Evolutionary conservation across 2,113 vertebrate species (phyloP).

Genomic region (Ptilorrhoa leucosticta): DNA sequence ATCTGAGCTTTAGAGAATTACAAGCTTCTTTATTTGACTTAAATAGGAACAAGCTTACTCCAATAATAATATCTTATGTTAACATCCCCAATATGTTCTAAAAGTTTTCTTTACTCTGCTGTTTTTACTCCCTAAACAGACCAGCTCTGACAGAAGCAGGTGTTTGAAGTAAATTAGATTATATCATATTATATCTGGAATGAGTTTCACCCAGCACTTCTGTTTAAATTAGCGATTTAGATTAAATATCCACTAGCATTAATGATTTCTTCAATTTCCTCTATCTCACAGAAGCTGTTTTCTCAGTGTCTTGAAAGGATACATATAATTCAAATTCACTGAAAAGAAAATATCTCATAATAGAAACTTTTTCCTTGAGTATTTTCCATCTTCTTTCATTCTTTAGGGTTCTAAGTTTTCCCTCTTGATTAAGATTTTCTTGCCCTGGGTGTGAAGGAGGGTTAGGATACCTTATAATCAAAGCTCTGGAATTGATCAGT

Average conservation of each 20-base stretch:
- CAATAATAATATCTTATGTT: background rate
- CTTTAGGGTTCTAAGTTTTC: background rate
- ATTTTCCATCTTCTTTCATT: background rate
- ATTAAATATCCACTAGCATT: background rate
- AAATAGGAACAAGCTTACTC: background rate
- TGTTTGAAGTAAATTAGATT: background rate
- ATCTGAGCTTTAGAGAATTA: background rate
- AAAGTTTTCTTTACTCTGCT: background rate
- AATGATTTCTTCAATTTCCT: background rate
- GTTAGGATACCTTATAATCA: background rate
- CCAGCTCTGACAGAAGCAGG: background rate
- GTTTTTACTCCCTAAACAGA: background rate
- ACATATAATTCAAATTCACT: background rate
- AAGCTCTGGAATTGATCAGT: background rate
- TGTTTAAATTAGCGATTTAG: conserved; percentile 19
- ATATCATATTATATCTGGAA: background rate
- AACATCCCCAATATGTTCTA: background rate
- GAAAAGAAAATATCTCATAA: background rate
- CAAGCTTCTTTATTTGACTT: conserved; percentile 4
- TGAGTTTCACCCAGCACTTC: background rate
- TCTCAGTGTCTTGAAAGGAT: background rate
- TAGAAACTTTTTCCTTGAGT: background rate
- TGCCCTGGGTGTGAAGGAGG: background rate
- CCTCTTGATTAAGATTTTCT: background rate
- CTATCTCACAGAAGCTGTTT: background rate